Evolutionary conservation across 1,140 invertebrate genomes (phyloP), one percentile per base, ranked within the genome.

Genomic region (Chironomus striatipennis): DNA sequence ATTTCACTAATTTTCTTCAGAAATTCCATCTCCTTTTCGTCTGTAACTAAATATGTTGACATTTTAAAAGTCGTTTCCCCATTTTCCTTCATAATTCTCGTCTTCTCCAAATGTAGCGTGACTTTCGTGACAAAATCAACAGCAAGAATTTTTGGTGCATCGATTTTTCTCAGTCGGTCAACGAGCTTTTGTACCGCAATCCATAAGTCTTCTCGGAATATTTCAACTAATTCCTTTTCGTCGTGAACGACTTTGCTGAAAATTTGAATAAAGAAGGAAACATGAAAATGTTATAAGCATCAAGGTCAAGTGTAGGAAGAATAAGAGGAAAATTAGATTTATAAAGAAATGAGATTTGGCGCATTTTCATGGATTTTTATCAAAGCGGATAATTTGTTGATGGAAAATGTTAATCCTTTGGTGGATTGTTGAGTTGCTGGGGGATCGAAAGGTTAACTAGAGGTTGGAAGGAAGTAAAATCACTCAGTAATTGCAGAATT

Each of bases 41-140:
- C 84, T 43, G 88, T 90, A 79, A 87, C 87, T 74, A 96, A 83
- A 83, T 94, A 91, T 0, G 90, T 86, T 43, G 91, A 90, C 47
- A 94, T 83, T 76, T 89, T 86, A 83, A 95, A 95, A 42, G 90
- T 85, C 73, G 90, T 20, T 73, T 73, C 42, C 6, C n/a, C 42
- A 24, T 42, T 73, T 21, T 73, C 20, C 7, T 73, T 73, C n/a
- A 74, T 73, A 18, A 74, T 76, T 77, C 92, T 86, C 70, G 96
- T 93, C 79, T 91, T 90, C 80, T 93, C 92, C 84, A 95, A 93
- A 86, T 97, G 94, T 76, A 88, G 86, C 42, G 91, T 92, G 8
- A 95, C 88, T 81, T 87, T 90, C 67, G 86, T 88, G 3, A 94
- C 89, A 81, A 95, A 90, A 83, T 92, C 93, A 79, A 88, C 89